Conservation (phyloP, 2,113 vertebrate species). For the Channa maculata region DNA sequence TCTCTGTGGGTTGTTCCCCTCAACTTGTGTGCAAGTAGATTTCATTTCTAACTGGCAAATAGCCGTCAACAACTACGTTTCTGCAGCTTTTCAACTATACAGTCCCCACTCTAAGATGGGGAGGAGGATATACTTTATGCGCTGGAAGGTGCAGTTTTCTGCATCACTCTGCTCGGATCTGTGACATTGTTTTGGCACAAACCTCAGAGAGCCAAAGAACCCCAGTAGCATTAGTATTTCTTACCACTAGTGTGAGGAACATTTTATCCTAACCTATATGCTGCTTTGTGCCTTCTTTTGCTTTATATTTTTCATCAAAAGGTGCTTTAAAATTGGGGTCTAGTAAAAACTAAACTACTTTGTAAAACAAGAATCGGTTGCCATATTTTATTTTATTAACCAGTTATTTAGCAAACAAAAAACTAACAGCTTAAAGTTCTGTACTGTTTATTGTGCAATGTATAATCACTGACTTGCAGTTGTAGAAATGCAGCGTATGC, state of each 20-base stretch:
- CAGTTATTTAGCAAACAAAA: too few species aligned
- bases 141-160: not conserved
- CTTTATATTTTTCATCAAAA: too few species aligned
- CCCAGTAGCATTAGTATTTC: not conserved
- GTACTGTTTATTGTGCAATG: not conserved
- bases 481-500: too few species aligned
- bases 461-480: too few species aligned
- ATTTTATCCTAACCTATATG: not conserved
- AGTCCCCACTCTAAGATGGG: not conserved
- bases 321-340: too few species aligned
- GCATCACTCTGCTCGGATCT: not conserved
- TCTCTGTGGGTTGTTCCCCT: not conserved
- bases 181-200: not conserved
- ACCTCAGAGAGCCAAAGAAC: not conserved
- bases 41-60: constrained; percentile 19
- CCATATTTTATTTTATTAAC: too few species aligned
- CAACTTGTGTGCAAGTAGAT: constrained; percentile 23
- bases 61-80: not conserved
- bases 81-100: constrained; percentile 7
- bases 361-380: too few species aligned
- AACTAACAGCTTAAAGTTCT: too few species aligned
- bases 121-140: not conserved
- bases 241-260: too few species aligned
- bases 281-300: too few species aligned
- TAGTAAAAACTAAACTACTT: too few species aligned